A percentile compares a stretch with the other conserved stretches of the same genome.
phyloP scores from a whole-genome alignment of 35 echinoderm and acorn worm genomes.

The Amphiura filiformis region DNA sequence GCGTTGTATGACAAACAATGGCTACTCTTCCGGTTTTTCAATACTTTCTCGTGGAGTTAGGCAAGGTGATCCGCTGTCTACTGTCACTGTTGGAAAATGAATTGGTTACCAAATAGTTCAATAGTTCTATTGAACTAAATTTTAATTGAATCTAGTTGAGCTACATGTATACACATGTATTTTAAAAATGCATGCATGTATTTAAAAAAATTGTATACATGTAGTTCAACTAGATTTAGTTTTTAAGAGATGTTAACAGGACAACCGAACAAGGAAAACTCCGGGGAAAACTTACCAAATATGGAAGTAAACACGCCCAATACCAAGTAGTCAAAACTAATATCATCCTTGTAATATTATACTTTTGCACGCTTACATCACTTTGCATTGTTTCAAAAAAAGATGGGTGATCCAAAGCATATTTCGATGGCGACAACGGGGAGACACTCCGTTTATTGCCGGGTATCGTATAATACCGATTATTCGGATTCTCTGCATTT shows the following conservation, averaged over 20 bases:
- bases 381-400: neutral
- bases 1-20: too few relatives aligned
- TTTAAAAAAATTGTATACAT: too few relatives aligned
- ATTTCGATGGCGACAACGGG: neutral
- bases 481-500: neutral
- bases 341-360: constrained; percentile 22
- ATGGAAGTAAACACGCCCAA: constrained; percentile 43
- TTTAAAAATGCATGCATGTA: too few relatives aligned
- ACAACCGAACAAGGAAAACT: neutral
- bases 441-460: neutral
- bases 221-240: neutral
- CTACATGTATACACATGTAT: too few relatives aligned
- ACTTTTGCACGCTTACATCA: neutral
- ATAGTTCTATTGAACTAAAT: too few relatives aligned
- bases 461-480: too few relatives aligned
- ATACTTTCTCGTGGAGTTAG: too few relatives aligned
- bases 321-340: neutral
- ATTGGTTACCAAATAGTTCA: too few relatives aligned
- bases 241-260: neutral
- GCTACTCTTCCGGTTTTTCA: too few relatives aligned
- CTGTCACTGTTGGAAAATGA: too few relatives aligned
- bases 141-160: too few relatives aligned
- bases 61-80: too few relatives aligned
- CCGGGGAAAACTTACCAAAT: constrained; percentile 55
- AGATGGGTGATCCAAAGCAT: neutral